Percentiles rank a stretch among this genome's conserved stretches.
phyloP scores from a whole-genome alignment of 1,140 invertebrate genomes.

The Bemisia tabaci region DNA sequence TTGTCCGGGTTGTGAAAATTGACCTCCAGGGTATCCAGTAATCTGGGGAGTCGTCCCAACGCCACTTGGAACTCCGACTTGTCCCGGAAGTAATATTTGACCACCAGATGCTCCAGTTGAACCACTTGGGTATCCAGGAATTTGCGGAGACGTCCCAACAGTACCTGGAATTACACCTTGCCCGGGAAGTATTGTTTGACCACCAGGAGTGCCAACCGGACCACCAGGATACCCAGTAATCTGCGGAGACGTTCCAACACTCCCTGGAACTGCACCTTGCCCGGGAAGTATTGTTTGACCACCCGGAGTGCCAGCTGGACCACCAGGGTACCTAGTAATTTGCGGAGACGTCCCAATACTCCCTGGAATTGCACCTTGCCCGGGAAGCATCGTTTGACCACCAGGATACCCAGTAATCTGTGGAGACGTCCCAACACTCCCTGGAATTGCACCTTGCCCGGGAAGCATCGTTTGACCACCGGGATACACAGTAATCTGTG shows the following conservation, averaged over 20 bases:
- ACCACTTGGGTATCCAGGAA: conserved; percentile 13
- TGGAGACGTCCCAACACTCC: not conserved
- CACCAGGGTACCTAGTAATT: conserved; percentile 11
- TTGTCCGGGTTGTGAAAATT: not conserved
- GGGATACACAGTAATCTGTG: no score
- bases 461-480: not conserved
- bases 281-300: not conserved
- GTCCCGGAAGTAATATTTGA: no score
- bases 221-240: not conserved
- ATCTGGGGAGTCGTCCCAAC: not conserved
- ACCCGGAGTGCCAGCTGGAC: conserved; percentile 5
- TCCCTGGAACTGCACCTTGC: not conserved
- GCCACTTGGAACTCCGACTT: not conserved
- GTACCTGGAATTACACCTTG: conserved; percentile 1
- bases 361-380: not conserved
- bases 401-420: conserved; percentile 17
- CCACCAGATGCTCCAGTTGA: no score
- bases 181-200: not conserved
- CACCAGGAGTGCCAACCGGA: conserved; percentile 1
- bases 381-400: conserved; percentile 3
- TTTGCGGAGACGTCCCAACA: no score
- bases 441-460: conserved; percentile 5
- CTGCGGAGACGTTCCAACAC: not conserved
- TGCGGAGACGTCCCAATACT: no score
- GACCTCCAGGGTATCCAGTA: not conserved